These are phyloP conservation scores for Pyxicephalus adspersus DNA, from an alignment of 2,113 vertebrate genomes.

Conservation along the genomic window DNA sequence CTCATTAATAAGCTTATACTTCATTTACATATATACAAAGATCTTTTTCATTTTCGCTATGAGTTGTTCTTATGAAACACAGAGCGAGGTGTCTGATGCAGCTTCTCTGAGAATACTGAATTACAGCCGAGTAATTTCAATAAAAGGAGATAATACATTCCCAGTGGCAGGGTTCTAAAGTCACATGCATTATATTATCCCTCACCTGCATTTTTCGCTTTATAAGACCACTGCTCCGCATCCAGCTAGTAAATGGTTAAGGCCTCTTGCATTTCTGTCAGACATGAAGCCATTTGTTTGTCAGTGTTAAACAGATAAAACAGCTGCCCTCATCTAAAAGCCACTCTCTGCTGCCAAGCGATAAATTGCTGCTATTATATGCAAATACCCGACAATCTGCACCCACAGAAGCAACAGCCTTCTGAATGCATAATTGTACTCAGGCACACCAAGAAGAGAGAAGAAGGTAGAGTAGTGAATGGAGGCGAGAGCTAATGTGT, in stretches of 20 bases:
- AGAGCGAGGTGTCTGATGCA: not conserved
- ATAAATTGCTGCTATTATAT: conserved; percentile 59
- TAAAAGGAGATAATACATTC: not conserved
- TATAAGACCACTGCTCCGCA: too few species aligned
- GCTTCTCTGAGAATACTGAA: not conserved
- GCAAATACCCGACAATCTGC: conserved; percentile 57
- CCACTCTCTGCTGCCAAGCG: conserved; percentile 56
- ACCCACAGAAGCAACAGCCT: conserved; percentile 54
- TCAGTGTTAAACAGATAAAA: conserved; percentile 58
- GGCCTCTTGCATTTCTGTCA: conserved; percentile 25
- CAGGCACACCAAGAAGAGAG: conserved; percentile 40
- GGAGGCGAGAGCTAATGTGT: conserved; percentile 7
- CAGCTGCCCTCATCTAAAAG: conserved; percentile 57
- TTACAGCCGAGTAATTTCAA: not conserved
- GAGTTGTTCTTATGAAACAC: not conserved
- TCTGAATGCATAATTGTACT: conserved; percentile 55
- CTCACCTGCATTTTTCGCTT: too few species aligned
- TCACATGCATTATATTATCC: too few species aligned
- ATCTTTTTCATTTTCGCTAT: not conserved
- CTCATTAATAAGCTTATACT: conserved; percentile 35
- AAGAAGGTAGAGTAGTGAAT: conserved; percentile 2
- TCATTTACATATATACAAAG: conserved; percentile 13
- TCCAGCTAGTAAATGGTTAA: conserved; percentile 26
- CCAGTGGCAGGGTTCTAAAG: too few species aligned
- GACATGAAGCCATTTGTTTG: conserved; percentile 54